These are phyloP conservation scores for Lithobates pipiens DNA, from an alignment of 2,797 vertebrate genomes.

Conservation along the genomic window DNA sequence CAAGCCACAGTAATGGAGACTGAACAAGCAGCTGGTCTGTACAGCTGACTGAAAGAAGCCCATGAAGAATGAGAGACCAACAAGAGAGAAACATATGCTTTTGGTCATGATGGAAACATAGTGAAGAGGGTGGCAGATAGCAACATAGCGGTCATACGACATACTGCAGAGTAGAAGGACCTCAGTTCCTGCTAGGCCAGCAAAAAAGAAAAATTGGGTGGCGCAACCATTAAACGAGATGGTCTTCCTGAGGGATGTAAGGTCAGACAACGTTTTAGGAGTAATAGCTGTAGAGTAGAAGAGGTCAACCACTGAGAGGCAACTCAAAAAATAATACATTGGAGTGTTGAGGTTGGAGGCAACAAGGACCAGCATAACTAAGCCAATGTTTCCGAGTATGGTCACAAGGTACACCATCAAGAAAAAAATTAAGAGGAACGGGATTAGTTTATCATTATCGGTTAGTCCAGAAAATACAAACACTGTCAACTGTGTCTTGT, in stretches of 20 bases:
- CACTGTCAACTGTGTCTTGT: not conserved
- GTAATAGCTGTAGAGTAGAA: constrained; percentile 3
- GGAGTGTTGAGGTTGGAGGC: not conserved
- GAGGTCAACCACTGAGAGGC: constrained; percentile 1
- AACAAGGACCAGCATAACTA: not conserved
- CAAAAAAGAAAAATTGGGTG: not conserved
- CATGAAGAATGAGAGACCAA: not conserved
- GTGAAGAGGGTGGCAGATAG: constrained; percentile 33
- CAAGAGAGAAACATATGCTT: not conserved
- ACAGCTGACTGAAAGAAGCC: constrained; percentile 3
- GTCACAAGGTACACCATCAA: not conserved
- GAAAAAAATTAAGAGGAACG: not conserved
- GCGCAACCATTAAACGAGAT: constrained; percentile 14
- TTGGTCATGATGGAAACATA: constrained; percentile 24
- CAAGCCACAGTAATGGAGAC: not conserved
- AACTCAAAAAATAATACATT: constrained; percentile 10
- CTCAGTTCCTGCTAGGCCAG: not conserved
- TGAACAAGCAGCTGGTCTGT: not conserved
- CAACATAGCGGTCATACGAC: constrained; percentile 20
- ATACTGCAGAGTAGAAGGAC: constrained; percentile 2
- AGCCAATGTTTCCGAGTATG: not conserved
- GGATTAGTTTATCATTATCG: not conserved
- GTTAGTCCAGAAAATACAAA: constrained; percentile 23
- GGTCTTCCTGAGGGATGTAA: not conserved
- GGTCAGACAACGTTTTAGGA: constrained; percentile 8